Conservation (phyloP, 2,888 invertebrate species). For the Polietes domitor region DNA sequence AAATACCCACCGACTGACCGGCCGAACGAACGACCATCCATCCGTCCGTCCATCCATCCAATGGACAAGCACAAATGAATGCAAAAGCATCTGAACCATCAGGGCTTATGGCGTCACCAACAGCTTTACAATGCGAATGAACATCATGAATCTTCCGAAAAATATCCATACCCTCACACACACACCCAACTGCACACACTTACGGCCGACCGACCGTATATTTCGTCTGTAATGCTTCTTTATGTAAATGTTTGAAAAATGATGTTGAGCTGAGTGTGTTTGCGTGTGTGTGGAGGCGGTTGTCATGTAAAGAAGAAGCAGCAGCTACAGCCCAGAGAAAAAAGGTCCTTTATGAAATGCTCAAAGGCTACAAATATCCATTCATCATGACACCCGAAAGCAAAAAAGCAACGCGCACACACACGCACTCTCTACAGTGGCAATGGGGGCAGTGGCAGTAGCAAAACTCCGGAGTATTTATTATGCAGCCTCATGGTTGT, state of each 20-base stretch:
- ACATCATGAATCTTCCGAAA: conserved; percentile 34
- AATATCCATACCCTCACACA: conserved; percentile 10
- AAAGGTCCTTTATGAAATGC: conserved; percentile 31
- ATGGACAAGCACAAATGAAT: conserved; percentile 44
- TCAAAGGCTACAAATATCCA: conserved; percentile 65
- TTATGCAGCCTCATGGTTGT: conserved; percentile 76
- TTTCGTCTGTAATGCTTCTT: conserved; percentile 15
- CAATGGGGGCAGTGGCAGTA: conserved; percentile 34
- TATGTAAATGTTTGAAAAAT: conserved; percentile 77
- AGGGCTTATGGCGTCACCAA: conserved; percentile 49
- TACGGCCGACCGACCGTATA: background rate
- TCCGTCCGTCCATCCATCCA: conserved; percentile 42
- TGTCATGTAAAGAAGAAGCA: conserved; percentile 43
- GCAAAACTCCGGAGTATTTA: conserved; percentile 64
- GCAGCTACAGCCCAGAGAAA: background rate
- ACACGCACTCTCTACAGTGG: conserved; percentile 34
- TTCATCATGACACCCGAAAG: conserved; percentile 75
- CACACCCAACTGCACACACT: background rate
- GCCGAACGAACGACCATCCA: background rate
- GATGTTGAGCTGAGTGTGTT: conserved; percentile 67
- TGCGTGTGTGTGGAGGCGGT: conserved; percentile 39
- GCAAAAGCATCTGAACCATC: background rate
- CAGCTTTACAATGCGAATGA: conserved; percentile 25
- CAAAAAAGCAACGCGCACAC: background rate
- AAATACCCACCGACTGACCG: conserved; percentile 34